These are phyloP conservation scores for Clarias macrocephalus DNA, from an alignment of 2,113 vertebrate species.

Conservation along the genomic window DNA sequence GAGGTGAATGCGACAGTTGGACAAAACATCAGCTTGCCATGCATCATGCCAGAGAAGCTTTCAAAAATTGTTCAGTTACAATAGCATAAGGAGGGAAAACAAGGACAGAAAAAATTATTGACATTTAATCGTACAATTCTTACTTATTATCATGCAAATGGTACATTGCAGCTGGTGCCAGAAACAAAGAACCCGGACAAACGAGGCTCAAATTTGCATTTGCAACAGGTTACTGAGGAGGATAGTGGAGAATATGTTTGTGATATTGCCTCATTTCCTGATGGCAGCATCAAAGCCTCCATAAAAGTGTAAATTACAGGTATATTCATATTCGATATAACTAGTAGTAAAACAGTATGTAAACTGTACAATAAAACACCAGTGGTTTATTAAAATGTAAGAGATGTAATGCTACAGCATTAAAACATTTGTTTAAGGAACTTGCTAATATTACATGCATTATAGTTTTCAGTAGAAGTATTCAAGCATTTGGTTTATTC, in stretches of 20 bases:
- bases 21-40: slow-evolving; percentile 59
- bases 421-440: too few species aligned
- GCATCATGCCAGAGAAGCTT: neutral
- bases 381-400: too few species aligned
- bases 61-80: slow-evolving; percentile 49
- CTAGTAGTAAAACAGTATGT: too few species aligned
- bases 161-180: neutral
- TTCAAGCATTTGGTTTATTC: too few species aligned
- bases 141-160: rapidly evolving
- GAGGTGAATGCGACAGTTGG: slow-evolving; percentile 54
- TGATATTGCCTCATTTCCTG: slow-evolving; percentile 34
- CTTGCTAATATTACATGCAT: too few species aligned
- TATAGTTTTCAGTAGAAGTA: too few species aligned
- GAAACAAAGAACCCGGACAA: rapidly evolving
- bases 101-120: slow-evolving; percentile 42
- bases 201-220: slow-evolving; percentile 43
- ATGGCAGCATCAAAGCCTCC: too few species aligned
- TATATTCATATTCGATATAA: too few species aligned
- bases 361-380: too few species aligned
- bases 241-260: slow-evolving; percentile 64
- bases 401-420: too few species aligned
- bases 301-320: too few species aligned
- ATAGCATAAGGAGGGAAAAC: slow-evolving; percentile 57
- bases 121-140: rapidly evolving
- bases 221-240: slow-evolving; percentile 40